phyloP scores from a whole-genome alignment of 1,140 invertebrate genomes.

The Zophobas atratus region DNA sequence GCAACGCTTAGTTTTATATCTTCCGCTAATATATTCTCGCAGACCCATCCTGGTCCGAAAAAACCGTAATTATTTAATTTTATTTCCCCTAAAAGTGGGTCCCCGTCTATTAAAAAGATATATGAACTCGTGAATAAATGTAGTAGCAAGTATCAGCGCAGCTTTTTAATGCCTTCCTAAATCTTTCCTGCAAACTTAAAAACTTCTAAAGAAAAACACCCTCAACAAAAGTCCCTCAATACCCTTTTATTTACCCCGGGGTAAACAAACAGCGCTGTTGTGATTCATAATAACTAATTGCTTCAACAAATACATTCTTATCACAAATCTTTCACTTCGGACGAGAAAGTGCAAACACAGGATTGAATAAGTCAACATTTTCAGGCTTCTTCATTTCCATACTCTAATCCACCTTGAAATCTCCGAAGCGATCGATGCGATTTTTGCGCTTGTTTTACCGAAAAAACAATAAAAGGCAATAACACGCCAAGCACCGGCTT shows the following conservation, averaged over 20 bases:
- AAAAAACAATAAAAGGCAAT: constrained; percentile 20
- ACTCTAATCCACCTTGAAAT: constrained; percentile 15
- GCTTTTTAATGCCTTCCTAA: no score
- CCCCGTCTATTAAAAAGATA: no score
- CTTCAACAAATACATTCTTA: constrained; percentile 25
- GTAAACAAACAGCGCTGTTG: constrained; percentile 30
- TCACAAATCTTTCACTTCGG: constrained; percentile 4
- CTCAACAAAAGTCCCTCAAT: not conserved
- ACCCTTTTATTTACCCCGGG: not conserved
- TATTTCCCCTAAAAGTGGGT: no score
- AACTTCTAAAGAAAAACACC: no score
- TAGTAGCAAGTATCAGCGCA: no score
- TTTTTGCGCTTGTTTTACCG: not conserved
- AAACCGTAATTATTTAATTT: no score
- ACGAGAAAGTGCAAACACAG: constrained; percentile 5
- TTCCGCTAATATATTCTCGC: no score
- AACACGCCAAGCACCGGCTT: not conserved
- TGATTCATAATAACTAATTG: constrained; percentile 23
- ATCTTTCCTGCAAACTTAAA: no score
- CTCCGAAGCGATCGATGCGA: not conserved
- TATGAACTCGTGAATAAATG: no score
- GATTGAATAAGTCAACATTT: constrained; percentile 38
- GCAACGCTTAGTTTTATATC: no score
- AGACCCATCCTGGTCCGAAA: no score
- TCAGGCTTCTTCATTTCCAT: constrained; percentile 19